Base-by-base conservation (phyloP, 1,140 invertebrate species). In the Zaprionus camerounensis region DNA sequence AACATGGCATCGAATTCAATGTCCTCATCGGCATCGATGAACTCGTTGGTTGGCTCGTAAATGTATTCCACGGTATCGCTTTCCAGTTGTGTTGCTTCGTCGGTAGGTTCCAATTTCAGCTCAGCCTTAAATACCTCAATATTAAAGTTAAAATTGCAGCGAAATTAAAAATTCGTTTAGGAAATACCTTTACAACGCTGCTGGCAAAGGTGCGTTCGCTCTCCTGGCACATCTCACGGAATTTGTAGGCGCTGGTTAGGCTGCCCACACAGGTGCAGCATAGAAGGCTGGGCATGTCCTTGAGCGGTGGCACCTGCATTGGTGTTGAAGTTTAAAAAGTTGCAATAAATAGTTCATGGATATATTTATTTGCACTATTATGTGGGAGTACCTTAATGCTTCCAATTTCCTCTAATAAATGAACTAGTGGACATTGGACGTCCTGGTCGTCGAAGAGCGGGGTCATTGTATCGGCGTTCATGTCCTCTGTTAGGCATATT, bases 261-360 rank as follows among this genome's bases (percentile, higher is more conserved):
- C 57, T 77, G 9, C 79, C 71, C 9, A 90, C 53, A 62, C 91
- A 92, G 20, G 31, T 85, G 17, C 59, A 74, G 63, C 91, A 92
- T 22, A 92, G 69, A 70, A 92, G 92, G 51, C 82, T 92, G 5
- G 87, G 82, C 34, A 92, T 92, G 38, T 92, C 91, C 56, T 85
- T 82, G 7, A 91, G 66, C 2, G 80, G 87, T n/a, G 82, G 78
- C 36, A 92, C 41, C 91, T 92, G 26, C 26, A n/a, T 28, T 15
- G 24, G 6, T 5, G 22, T 22, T 24, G 11, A 51, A 7, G 15
- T 41, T 6, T 15, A n/a, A n/a, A 56, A 0, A 59, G 59, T 22
- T n/a, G 20, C 38, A 15, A 15, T 22, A 59, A n/a, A 44, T 69
- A 51, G 22, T 56, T 58, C 3, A 22, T 1, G 2, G n/a, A 34